Evolutionary conservation across 2,797 vertebrate genomes (phyloP).

Genomic region (Lepilemur septentrionalis): DNA sequence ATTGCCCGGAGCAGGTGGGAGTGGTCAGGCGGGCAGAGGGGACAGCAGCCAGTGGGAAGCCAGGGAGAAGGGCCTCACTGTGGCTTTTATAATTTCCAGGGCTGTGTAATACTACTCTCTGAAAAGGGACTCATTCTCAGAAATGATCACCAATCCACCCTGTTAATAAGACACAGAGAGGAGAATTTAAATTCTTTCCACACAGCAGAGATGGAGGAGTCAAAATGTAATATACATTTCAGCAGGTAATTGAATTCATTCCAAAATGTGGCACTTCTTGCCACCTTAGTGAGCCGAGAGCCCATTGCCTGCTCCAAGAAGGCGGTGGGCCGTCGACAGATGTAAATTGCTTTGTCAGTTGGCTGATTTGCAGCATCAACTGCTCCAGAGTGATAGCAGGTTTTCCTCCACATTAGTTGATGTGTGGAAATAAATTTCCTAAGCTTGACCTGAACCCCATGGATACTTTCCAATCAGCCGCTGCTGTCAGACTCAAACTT

Average conservation of each 20-base stretch:
- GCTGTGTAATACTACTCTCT: not conserved
- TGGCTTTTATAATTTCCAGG: not conserved
- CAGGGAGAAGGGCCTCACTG: fast-evolving
- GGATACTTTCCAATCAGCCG: not conserved
- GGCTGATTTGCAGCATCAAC: not conserved
- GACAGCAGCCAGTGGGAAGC: not conserved
- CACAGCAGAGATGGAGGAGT: not conserved
- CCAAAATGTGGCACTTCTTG: not conserved
- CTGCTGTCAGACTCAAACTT: not conserved
- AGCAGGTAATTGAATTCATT: constrained; percentile 7
- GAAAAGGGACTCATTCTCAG: not conserved
- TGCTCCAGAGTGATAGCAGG: not conserved
- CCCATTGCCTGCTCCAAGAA: not conserved
- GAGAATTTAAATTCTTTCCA: not conserved
- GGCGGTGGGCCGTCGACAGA: not conserved
- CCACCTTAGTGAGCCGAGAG: not conserved
- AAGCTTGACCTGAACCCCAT: not conserved
- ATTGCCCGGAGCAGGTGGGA: not conserved
- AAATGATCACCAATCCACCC: not conserved
- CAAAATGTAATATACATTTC: not conserved
- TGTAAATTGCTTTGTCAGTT: not conserved
- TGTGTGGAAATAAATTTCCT: not conserved
- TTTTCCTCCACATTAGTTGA: not conserved
- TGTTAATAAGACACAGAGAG: not conserved
- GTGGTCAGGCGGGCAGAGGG: not conserved